Base-by-base conservation (phyloP, 2,888 invertebrate genomes). In the Drosophila histrio region DNA sequence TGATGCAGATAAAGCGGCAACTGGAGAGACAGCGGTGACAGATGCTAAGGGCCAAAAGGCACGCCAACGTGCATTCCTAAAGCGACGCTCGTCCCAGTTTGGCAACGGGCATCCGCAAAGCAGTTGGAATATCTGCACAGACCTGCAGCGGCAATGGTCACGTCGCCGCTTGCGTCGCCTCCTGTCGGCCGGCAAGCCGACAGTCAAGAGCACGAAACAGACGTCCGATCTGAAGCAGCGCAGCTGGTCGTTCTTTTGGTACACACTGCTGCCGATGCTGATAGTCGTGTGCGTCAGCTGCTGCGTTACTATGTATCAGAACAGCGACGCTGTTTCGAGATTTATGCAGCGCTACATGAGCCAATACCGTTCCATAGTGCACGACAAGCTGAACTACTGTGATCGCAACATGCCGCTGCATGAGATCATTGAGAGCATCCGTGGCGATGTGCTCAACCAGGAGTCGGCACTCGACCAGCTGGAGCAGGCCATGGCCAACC, bases 301-400 rank as follows among this genome's bases (percentile, higher is more conserved):
- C 22, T 24, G 36, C 34, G 30, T 63, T 6, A 17, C 39, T 2
- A 8, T 65, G 32, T 74, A 57, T 22, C 46, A 56, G 15, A 58
- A 61, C 4, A 7, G 46, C 0, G 43, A 43, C 3, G n/a, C 38
- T 1, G 9, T 67, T 0, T 22, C 56, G 2, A 63, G 21, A 5
- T 73, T 81, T 24, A 22, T 68, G 46, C 44, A 72, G 24, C 77
- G 46, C 8, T 84, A 84, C 71, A 72, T 17, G 41, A 86, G 28
- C 3, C 90, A 91, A 9, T 91, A 91, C 43, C 82, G 87, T 3
- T 75, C 84, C 21, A 82, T 91, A 34, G 75, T 90, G 0, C 78
- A 90, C 63, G 90, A 90, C 2, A 84, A 80, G 17, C 36, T 59
- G 1, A 72, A 91, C 57, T 91, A 91, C 53, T 91, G 91, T 38